Evolutionary conservation across 1,140 invertebrate genomes (phyloP).

Genomic region (Amphibalanus amphitrite): DNA sequence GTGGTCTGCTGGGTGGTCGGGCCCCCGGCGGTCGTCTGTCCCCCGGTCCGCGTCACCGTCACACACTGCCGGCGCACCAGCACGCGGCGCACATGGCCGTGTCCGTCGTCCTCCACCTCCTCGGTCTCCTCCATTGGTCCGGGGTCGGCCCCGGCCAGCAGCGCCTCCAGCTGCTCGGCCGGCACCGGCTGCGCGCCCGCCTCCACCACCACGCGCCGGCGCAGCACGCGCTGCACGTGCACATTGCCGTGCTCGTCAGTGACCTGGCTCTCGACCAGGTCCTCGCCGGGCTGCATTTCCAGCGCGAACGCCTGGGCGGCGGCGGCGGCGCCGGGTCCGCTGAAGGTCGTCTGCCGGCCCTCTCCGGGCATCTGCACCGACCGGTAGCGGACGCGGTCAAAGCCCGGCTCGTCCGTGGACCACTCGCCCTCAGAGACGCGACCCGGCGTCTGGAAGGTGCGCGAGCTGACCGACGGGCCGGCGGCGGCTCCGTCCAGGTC

Average conservation of each 20-base stretch:
- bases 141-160: neutral
- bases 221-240: conserved; percentile 31
- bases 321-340: conserved; percentile 32
- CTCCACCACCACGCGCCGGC: conserved; percentile 30
- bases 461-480: conserved; percentile 33
- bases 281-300: conserved; percentile 32
- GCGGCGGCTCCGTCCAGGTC: conserved; percentile 30
- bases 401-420: conserved; percentile 28
- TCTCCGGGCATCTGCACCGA: conserved; percentile 33
- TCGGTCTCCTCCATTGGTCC: neutral
- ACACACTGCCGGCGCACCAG: neutral
- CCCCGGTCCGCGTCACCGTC: neutral
- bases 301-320: conserved; percentile 32
- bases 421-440: conserved; percentile 31
- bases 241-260: conserved; percentile 33
- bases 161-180: conserved; percentile 10
- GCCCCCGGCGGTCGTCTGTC: neutral
- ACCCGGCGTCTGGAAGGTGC: conserved; percentile 36
- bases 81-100: neutral
- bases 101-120: neutral
- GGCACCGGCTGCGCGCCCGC: conserved; percentile 16
- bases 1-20: too few relatives aligned
- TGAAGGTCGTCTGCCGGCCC: conserved; percentile 34
- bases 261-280: conserved; percentile 30
- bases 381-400: conserved; percentile 29